phyloP scores from a whole-genome alignment of 30 jellyfish, hydroid and myxozoan genomes.

The Aurelia sp. region DNA sequence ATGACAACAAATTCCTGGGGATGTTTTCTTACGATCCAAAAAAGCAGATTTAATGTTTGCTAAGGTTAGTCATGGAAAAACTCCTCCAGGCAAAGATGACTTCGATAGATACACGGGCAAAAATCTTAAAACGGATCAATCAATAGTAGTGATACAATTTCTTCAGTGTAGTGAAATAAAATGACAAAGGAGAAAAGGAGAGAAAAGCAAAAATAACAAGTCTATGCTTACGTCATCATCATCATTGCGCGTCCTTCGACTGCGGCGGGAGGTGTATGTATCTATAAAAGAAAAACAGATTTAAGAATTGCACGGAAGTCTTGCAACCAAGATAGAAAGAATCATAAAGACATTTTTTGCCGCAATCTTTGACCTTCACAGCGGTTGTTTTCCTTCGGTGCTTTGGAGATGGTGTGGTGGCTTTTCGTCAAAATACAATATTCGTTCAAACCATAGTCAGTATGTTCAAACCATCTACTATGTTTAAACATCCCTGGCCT shows the following conservation, averaged over 20 bases:
- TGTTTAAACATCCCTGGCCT: too few relatives aligned
- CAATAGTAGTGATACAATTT: too few relatives aligned
- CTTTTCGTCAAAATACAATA: too few relatives aligned
- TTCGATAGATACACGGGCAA: not conserved
- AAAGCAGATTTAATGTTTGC: not conserved
- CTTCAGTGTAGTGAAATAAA: too few relatives aligned
- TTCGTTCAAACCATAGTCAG: too few relatives aligned
- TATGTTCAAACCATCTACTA: too few relatives aligned
- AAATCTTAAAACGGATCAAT: too few relatives aligned
- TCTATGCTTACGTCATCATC: constrained; percentile 57
- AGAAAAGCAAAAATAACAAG: too few relatives aligned
- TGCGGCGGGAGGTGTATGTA: constrained; percentile 67
- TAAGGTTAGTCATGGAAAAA: not conserved
- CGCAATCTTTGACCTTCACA: not conserved
- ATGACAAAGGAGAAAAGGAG: too few relatives aligned
- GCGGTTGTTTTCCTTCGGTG: not conserved
- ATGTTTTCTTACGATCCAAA: not conserved
- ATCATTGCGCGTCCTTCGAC: constrained; percentile 49
- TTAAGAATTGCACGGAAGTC: not conserved
- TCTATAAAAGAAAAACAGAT: constrained; percentile 24
- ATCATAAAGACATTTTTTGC: not conserved
- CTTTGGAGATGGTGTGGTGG: too few relatives aligned
- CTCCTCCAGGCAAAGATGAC: not conserved
- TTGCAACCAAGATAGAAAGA: not conserved
- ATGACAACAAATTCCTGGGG: not conserved